Base-by-base conservation (phyloP, 2,113 vertebrate genomes). In the Corvus hawaiiensis region DNA sequence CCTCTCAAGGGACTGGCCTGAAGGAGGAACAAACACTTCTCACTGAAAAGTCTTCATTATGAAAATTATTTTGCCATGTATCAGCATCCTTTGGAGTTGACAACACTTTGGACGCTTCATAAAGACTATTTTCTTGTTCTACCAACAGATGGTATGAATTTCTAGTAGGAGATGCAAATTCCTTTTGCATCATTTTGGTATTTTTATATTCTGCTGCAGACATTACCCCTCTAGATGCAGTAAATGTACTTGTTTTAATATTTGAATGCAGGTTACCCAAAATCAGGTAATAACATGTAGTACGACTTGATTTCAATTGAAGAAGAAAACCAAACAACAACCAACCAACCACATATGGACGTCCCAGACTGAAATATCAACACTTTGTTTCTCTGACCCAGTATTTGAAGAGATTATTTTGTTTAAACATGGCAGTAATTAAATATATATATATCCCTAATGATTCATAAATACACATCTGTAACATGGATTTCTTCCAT, bases 71-170 rank as follows among this genome's bases (percentile, higher is more conserved):
- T 91, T 69, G 18, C n/a, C 79, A 21, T 44, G 18, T 23, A 49
- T 68, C 20, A 79, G 68, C 16, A 51, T 11, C 23, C 32, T 72
- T 66, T 78, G 55, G 86, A 76, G 23, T 55, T 84, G 49, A 20
- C 13, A 24, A 67, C 20, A 69, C 55, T 84, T 35, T 43, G n/a
- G 49, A 74, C 58, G 37, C 28, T 85, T 93, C 59, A 62, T 27
- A 79, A 73, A 87, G 84, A 22, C 37, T 69, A 46, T 92, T 84
- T 94, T 76, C 54, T 66, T 82, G 23, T 54, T 84, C 88, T 69
- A 44, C 82, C 77, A 78, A 79, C 62, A 93, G 89, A 92, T 91
- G 78, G 78, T 69, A 92, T 32, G 48, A 94, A 80, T 93, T 92
- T 77, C 72, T 93, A 66, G 46, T 9, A 85, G 71, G 66, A 89